Base-by-base conservation (phyloP, 1,140 invertebrate genomes). In the Calycopis cecrops region DNA sequence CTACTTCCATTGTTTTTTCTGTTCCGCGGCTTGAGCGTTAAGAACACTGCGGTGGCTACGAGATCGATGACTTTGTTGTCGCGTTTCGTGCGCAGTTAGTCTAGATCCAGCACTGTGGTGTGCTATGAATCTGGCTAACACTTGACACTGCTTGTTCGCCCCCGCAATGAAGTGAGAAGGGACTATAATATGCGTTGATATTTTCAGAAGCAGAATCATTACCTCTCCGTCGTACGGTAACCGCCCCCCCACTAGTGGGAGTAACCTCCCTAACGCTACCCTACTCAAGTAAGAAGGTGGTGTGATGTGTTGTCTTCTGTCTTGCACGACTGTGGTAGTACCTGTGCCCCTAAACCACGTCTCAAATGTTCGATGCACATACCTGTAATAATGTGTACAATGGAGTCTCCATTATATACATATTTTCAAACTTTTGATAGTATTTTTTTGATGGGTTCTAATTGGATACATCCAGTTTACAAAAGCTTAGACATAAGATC, bases 261-360 rank as follows among this genome's bases (percentile, higher is more conserved):
- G 57, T 71, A 11, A 60, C 60, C 16, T 48, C 71, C 38, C 62
- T 65, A 57, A 37, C 60, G 9, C 8, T 52, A 21, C 48, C 59
- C 18, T 56, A 59, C 42, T 67, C 73, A 73, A 78, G 73, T 72
- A 78, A 77, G 75, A 66, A 37, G 50, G 53, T 56, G 48, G 42
- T 57, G 38, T 53, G 55, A 53, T 54, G 53, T 18, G 21, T 28
- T 28, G 21, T 28, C 21, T 28, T 28, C 21, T 28, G 21, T 28
- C 21, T 28, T 28, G 21, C 21, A 28, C 6, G 21, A 6, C 21
- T 28, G 21, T 50, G 11, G 40, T 40, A 59, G 35, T 35, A 10
- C 18, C 35, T 38, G 35, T 55, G 44, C 37, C n/a, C n/a, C 9
- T 42, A 33, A 38, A 35, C 42, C 37, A 28, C 6, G 40, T 49